A percentile compares a stretch with the other conserved stretches of the same genome.
Evolutionary conservation across 2,888 invertebrate species (phyloP).

Genomic region (Salpingus planirostris): DNA sequence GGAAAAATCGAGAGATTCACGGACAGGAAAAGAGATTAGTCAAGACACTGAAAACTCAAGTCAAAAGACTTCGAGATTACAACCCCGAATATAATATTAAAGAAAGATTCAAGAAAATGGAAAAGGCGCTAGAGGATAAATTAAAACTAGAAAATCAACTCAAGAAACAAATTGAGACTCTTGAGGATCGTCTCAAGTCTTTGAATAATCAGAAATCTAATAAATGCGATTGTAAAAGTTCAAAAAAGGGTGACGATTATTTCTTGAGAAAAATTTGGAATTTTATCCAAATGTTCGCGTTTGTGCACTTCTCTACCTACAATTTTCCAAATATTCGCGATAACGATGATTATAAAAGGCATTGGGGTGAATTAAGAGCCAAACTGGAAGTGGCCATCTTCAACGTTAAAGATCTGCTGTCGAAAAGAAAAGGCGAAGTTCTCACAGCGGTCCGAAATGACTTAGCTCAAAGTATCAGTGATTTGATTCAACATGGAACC

Average conservation of each 20-base stretch:
- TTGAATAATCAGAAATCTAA: no score
- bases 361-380: constrained; percentile 89
- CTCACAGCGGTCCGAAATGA: constrained; percentile 70
- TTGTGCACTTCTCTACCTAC: no score
- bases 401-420: constrained; percentile 48
- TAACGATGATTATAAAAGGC: no score
- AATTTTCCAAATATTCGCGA: constrained; percentile 78
- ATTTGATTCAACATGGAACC: constrained; percentile 86
- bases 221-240: no score
- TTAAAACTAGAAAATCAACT: constrained; percentile 85
- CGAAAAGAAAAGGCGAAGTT: not conserved
- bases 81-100: constrained; percentile 40
- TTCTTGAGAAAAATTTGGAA: no score
- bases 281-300: no score
- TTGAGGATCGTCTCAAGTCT: constrained; percentile 87
- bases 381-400: constrained; percentile 77
- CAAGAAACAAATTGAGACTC: constrained; percentile 85
- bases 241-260: no score
- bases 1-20: constrained; percentile 33
- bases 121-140: constrained; percentile 86
- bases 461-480: constrained; percentile 72
- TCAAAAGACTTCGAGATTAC: constrained; percentile 81
- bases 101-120: no score
- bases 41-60: constrained; percentile 72
- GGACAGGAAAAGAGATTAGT: constrained; percentile 62